phyloP scores from a whole-genome alignment of 23 tunicate species.

The Oikopleura vanhoeffeni region DNA sequence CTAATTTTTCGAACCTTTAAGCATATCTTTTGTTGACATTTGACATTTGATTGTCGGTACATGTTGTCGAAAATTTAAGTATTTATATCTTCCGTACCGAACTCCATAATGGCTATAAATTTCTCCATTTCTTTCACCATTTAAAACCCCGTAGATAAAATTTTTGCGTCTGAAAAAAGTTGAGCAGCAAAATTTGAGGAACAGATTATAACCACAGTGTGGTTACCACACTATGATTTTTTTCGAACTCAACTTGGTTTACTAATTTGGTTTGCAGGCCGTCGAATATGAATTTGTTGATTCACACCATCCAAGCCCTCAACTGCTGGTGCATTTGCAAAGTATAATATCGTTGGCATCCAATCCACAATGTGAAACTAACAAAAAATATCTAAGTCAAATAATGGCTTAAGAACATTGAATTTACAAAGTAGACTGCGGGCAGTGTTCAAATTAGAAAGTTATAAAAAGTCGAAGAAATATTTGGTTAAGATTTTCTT shows the following conservation, averaged over 20 bases:
- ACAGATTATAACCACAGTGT: too few relatives aligned
- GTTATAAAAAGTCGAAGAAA: too few relatives aligned
- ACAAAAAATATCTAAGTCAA: too few relatives aligned
- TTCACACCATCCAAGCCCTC: not conserved
- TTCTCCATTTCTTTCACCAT: not conserved
- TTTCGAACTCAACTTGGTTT: too few relatives aligned
- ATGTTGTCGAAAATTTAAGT: not conserved
- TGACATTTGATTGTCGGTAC: not conserved
- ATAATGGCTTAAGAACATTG: too few relatives aligned
- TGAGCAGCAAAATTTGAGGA: too few relatives aligned
- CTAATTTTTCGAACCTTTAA: too few relatives aligned
- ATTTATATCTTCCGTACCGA: not conserved
- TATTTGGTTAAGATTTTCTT: too few relatives aligned
- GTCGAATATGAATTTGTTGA: not conserved
- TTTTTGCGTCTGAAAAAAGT: not conserved
- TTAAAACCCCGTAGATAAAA: not conserved
- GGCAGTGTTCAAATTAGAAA: too few relatives aligned
- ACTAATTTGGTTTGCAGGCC: not conserved
- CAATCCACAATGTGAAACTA: not conserved
- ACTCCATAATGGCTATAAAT: not conserved
- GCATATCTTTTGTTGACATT: not conserved
- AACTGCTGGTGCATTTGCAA: not conserved
- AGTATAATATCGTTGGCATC: not conserved
- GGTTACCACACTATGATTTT: too few relatives aligned
- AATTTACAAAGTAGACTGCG: too few relatives aligned